Evolutionary conservation across 2,797 vertebrate species (phyloP).

Genomic region (Ptychobarbus kaznakovi): DNA sequence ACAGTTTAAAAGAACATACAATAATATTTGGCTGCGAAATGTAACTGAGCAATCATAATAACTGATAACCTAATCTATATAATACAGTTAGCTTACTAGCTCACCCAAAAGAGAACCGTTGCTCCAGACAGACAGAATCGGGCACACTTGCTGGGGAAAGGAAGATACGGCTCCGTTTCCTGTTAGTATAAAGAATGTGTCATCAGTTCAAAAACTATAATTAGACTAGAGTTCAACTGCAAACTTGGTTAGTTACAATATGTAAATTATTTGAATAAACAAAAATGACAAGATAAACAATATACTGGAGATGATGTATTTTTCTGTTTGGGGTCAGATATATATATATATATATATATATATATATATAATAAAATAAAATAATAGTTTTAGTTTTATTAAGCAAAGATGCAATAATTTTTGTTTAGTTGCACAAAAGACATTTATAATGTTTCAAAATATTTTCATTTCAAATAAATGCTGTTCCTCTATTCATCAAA

Average conservation of each 20-base stretch:
- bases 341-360: no score
- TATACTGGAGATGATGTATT: no score
- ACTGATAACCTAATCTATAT: not conserved
- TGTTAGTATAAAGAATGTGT: constrained; percentile 64
- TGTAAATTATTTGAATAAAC: not conserved
- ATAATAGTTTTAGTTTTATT: no score
- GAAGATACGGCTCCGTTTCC: constrained; percentile 82
- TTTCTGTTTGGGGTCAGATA: no score
- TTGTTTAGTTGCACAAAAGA: no score
- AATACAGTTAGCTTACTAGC: not conserved
- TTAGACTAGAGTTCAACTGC: not conserved
- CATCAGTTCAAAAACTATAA: not conserved
- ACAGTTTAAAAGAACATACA: not conserved
- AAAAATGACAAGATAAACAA: not conserved
- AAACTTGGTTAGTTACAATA: not conserved
- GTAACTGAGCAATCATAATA: not conserved
- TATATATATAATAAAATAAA: no score
- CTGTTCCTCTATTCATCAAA: not conserved
- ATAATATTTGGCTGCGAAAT: not conserved
- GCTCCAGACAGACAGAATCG: constrained; percentile 78
- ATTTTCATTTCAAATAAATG: not conserved
- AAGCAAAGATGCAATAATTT: no score
- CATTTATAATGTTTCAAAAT: no score
- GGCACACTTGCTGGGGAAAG: constrained; percentile 74
- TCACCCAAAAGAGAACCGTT: constrained; percentile 83